These are phyloP conservation scores for Limnothrissa miodon DNA, from an alignment of 2,113 vertebrate genomes.

Conservation along the genomic window DNA sequence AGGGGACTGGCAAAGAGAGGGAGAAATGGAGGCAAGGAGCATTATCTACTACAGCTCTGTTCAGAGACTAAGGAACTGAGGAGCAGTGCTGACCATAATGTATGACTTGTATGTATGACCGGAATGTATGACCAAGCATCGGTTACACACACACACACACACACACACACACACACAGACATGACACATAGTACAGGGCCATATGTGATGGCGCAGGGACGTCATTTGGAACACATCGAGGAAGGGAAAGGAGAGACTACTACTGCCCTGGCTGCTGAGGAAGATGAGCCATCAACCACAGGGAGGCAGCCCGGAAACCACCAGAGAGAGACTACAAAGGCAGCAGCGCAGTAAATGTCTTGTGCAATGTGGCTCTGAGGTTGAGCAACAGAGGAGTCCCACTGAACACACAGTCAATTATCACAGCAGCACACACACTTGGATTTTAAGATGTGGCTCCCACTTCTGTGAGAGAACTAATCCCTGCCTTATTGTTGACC, in stretches of 20 bases:
- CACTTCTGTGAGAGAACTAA: not conserved
- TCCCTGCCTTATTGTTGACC: not conserved
- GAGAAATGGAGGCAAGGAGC: not conserved
- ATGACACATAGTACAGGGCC: conserved; percentile 7
- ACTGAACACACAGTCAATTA: not conserved
- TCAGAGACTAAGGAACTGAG: not conserved
- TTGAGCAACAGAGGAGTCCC: not conserved
- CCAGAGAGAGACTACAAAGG: not conserved
- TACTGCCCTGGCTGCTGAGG: not conserved
- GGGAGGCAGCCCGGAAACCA: not conserved
- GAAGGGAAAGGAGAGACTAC: not conserved
- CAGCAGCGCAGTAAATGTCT: not conserved
- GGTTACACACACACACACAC: not conserved
- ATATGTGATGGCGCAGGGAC: not conserved
- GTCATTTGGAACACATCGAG: not conserved
- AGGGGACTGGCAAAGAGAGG: not conserved
- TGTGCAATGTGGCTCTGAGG: not conserved
- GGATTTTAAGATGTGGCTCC: not conserved
- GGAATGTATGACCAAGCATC: not conserved
- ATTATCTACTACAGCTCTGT: not conserved
- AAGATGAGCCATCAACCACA: not conserved
- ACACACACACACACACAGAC: not conserved
- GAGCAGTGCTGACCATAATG: not conserved
- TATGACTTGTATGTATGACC: not conserved
- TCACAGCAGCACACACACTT: not conserved